These are phyloP conservation scores for Torymus texanus DNA, from an alignment of 2,888 invertebrate genomes.

Conservation along the genomic window DNA sequence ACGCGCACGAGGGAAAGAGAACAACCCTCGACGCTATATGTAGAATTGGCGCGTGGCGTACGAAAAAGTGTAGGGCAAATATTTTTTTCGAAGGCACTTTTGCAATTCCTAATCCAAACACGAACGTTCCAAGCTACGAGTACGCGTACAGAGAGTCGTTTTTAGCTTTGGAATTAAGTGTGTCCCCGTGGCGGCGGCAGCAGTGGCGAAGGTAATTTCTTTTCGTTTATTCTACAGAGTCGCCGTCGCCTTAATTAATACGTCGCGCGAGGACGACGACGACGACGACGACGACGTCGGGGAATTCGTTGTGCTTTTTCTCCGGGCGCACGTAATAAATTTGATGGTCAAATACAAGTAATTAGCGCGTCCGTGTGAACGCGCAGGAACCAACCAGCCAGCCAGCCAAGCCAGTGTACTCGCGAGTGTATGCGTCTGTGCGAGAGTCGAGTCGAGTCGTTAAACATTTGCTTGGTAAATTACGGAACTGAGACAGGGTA, in stretches of 20 bases:
- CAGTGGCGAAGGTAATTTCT: constrained; percentile 22
- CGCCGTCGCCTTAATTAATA: constrained; percentile 13
- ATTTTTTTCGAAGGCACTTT: constrained; percentile 34
- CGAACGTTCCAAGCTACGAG: too few relatives aligned
- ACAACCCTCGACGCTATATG: background rate
- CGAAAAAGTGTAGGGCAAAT: constrained; percentile 20
- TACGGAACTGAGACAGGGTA: too few relatives aligned
- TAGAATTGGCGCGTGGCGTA: background rate
- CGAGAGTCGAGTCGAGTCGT: too few relatives aligned
- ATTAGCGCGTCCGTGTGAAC: background rate
- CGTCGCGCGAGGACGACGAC: background rate
- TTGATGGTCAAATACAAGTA: constrained; percentile 1
- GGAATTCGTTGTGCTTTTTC: background rate
- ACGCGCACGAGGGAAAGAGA: background rate
- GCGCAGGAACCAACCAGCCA: too few relatives aligned
- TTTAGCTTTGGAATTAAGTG: constrained; percentile 7
- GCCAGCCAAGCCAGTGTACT: too few relatives aligned
- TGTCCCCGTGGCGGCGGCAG: too few relatives aligned
- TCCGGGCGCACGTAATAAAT: background rate
- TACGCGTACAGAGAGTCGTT: background rate
- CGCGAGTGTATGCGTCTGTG: too few relatives aligned
- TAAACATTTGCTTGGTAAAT: too few relatives aligned
- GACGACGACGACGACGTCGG: too few relatives aligned
- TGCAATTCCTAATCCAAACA: constrained; percentile 37
- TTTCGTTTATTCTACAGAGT: background rate